Base-by-base conservation (phyloP, 2,113 vertebrate genomes). In the Halcyon malimbica region DNA sequence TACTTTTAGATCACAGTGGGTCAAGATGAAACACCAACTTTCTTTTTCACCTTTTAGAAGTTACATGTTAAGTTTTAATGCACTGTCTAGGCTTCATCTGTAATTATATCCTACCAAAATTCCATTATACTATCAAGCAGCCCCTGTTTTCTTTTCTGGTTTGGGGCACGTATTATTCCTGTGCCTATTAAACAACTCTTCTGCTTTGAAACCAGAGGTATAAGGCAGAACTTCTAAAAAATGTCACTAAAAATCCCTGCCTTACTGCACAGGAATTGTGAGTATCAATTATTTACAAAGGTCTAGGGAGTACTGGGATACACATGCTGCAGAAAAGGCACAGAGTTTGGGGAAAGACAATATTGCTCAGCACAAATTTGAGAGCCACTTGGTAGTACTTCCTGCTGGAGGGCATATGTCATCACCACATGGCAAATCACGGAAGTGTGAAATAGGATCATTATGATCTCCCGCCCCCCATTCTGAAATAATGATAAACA, bases 391-490 rank as follows among this genome's bases (percentile, higher is more conserved):
- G 54, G 78, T 46, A 91, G 29, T 60, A 15, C 42, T 81, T 82
- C 74, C 70, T 68, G 53, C 85, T 83, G 67, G 48, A 90, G 82
- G 84, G 79, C 82, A 28, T 68, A 88, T 84, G 78, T 82, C 92
- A 88, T 48, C 53, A 83, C 67, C 82, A 64, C 94, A 92, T 65
- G 67, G 85, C 44, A 90, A 76, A 21, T 41, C 85, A 93, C 4
- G 18, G 35, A 92, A 79, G 84, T 57, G 71, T 90, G 85, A 96
- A 94, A 94, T 71, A 42, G 77, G n/a, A 82, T 78, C 13, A 3
- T 94, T 82, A 75, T 1, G 6, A 80, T 75, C 29, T 75, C 87
- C 57, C 75, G 46, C 29, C 60, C 83, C 50, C 48, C 78, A 35
- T 68, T 88, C 86, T 46, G 65, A 56, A 95, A 83, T 71, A 44